Base-by-base conservation (phyloP, 2,888 invertebrate genomes). In the Pseudococcus viburni region DNA sequence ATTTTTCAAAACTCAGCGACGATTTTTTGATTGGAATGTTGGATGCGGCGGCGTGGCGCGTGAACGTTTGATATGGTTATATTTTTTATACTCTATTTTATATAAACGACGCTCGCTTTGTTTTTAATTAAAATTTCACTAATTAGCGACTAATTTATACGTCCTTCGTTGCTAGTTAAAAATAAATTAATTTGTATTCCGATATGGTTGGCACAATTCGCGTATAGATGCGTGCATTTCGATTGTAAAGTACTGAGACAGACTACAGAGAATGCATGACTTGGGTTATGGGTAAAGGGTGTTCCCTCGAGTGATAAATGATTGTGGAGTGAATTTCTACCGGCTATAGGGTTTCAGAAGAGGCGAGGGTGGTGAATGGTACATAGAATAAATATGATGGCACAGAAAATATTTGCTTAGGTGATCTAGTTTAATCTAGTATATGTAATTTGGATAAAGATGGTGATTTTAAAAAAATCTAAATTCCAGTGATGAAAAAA, bases 181-280 rank as follows among this genome's bases (percentile, higher is more conserved):
- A 83, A 83, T 46, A 83, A 83, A 83, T 83, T 83, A 83, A 83
- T 83, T 83, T 83, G 80, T 83, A 83, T 83, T 83, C 46, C 42
- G 46, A 46, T 83, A 42, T 17, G 80, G 42, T 83, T 46, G 22
- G 73, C 73, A 83, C 22, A 83, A 46, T 83, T 83, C 80, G 80
- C 46, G 19, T 83, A 46, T 46, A 83, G 6, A 64, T 64, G 26
- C 33, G 73, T 73, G 73, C 73, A 73, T 73, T 73, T 73, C 73
- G 73, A 73, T 73, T 73, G 73, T 73, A 39, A 0, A 0, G 7
- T 7, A 59, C n/a, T n/a, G 42, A 8, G 55, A n/a, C 22, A 22
- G 19, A 22, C 8, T 9, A 64, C 64, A 22, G 33, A 33, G 73
- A 73, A 33, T 39, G 73, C 33, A 73, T 33, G 33, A 73, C 73